Evolutionary conservation across 2,113 vertebrate species (phyloP), one percentile per base, ranked within the genome.

Genomic region (Thryonomys swinderianus): DNA sequence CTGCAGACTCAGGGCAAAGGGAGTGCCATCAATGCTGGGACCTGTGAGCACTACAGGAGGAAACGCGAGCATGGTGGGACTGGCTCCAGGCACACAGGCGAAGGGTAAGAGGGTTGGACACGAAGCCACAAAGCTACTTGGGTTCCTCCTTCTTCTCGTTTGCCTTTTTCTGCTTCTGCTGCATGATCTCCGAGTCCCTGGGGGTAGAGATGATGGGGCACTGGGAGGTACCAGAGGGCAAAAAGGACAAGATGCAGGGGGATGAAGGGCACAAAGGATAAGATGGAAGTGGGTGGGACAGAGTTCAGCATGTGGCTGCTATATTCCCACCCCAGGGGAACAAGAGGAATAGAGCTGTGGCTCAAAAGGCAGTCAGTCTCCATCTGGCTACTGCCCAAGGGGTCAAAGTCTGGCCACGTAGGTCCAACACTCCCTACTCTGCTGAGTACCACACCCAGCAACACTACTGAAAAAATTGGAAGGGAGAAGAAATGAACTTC

Each of bases 151-250:
- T 96, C 96, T 98, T 99, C 97, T 98, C 99, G 62, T 97, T 97
- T 3, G 99, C 98, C 94, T 99, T 99, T 97, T 99, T 99, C 98
- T 99, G 99, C 98, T 99, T 99, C 98, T 99, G 98, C 98, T 99
- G 99, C 99, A 99, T 99, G 98, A 99, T 99, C 98, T 99, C 99
- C 25, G 99, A 99, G 98, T 99, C 99, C 98, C 99, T 99, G 93
- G 74, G 97, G 96, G 96, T 95, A 97, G 95, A 97, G 97, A 98
- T 96, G 97, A 97, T 96, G 92, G 96, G 92, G 97, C 62, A 95
- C 96, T 93, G 95, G 94, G 97, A 97, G 87, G 96, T 95, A 95
- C 93, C 92, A 91, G 95, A 96, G 92, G 86, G 92, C 87, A 97
- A 96, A 81, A 91, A 74, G 94, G 88, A 81, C 91, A 88, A 95